phyloP scores from a whole-genome alignment of 2,888 invertebrate genomes.

The Cheiracanthium punctorium region DNA sequence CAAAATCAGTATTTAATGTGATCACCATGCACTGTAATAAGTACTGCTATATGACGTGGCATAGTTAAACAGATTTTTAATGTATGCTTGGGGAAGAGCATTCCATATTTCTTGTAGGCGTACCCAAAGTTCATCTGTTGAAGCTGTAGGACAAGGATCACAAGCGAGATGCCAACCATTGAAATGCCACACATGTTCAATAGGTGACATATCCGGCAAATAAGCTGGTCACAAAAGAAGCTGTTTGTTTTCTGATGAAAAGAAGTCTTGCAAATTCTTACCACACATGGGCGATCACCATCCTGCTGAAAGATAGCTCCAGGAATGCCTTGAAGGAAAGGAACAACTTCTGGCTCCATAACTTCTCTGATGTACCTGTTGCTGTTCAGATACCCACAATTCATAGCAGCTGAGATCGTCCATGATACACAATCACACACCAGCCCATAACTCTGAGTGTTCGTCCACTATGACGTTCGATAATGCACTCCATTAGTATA shows the following conservation, averaged over 20 bases:
- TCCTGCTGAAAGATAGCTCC: background rate
- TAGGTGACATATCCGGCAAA: background rate
- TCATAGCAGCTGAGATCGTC: background rate
- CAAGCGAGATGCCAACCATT: slow-evolving; percentile 4
- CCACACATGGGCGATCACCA: too few relatives aligned
- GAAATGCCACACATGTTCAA: background rate
- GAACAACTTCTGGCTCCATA: background rate
- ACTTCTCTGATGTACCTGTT: background rate
- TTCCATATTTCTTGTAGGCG: background rate
- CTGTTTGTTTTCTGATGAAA: too few relatives aligned
- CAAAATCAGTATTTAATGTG: too few relatives aligned
- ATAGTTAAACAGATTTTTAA: slow-evolving; percentile 6
- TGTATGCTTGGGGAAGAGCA: background rate
- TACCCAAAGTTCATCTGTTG: background rate
- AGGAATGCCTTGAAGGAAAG: background rate
- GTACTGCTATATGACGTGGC: background rate
- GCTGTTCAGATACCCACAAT: background rate
- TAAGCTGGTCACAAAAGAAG: too few relatives aligned
- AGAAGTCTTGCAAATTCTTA: too few relatives aligned
- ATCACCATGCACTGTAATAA: too few relatives aligned
- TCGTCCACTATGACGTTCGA: too few relatives aligned
- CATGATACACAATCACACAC: background rate
- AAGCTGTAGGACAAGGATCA: slow-evolving; percentile 15
- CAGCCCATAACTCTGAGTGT: too few relatives aligned
- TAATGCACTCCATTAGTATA: too few relatives aligned